A percentile compares a stretch with the other conserved stretches of the same genome.
phyloP scores from a whole-genome alignment of 1,140 invertebrate species.

The Galleria mellonella region DNA sequence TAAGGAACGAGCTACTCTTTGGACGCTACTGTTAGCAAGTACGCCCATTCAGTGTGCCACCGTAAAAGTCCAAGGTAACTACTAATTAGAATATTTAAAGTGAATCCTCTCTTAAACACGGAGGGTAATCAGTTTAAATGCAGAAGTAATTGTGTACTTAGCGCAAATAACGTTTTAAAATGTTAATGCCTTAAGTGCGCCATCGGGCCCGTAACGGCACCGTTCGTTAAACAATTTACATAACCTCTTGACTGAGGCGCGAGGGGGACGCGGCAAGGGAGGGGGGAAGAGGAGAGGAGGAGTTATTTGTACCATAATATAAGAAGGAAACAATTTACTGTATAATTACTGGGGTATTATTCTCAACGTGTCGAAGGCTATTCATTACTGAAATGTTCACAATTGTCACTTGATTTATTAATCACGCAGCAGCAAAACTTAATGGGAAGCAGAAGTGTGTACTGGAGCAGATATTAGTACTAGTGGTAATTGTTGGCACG shows the following conservation, averaged over 20 bases:
- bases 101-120: slow-evolving; percentile 24
- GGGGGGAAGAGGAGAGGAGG: neutral
- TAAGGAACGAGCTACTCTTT: no score
- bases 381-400: no score
- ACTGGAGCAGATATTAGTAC: no score
- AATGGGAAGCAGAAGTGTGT: no score
- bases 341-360: neutral
- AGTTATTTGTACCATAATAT: slow-evolving; percentile 4
- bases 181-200: slow-evolving; percentile 57
- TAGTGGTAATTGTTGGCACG: no score
- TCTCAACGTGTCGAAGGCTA: no score
- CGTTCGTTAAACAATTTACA: slow-evolving; percentile 62
- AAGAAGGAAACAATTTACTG: slow-evolving; percentile 1
- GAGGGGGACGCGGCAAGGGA: neutral
- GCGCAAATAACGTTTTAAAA: slow-evolving; percentile 60
- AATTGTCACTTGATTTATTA: no score
- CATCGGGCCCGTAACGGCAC: slow-evolving; percentile 33
- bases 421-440: no score
- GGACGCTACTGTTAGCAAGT: no score
- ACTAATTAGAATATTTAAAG: slow-evolving; percentile 44
- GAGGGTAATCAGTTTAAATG: slow-evolving; percentile 51
- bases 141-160: slow-evolving; percentile 57
- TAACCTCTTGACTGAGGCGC: slow-evolving; percentile 26
- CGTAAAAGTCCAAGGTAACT: slow-evolving; percentile 8
- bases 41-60: neutral